A percentile compares a stretch with the other conserved stretches of the same genome.
Evolutionary conservation across 2,797 vertebrate species (phyloP).

Genomic region (Epinephelus coioides): DNA sequence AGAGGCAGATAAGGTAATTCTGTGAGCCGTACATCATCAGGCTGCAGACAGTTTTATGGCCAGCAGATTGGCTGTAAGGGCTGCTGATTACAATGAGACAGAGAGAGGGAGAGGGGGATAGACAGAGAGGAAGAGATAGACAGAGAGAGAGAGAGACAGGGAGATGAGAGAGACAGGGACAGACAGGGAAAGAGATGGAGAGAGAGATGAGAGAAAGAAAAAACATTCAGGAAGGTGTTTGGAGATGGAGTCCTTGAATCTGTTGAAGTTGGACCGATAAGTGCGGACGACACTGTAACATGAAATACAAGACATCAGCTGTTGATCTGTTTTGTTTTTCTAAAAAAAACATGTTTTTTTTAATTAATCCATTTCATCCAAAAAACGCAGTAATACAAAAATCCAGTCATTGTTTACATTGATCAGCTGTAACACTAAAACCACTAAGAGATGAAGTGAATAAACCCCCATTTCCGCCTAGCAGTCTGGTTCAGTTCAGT

Average conservation of each 20-base stretch:
- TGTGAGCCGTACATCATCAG: slow-evolving; percentile 91
- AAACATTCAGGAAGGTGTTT: slow-evolving; percentile 30
- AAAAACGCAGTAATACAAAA: no score
- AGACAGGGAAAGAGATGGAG: neutral
- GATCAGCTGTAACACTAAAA: no score
- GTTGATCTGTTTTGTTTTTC: neutral
- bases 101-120: slow-evolving; percentile 26
- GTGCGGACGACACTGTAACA: neutral
- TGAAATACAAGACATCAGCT: neutral
- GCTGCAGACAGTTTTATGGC: slow-evolving; percentile 92
- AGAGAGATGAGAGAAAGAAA: neutral
- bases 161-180: neutral
- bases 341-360: neutral
- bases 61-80: slow-evolving; percentile 92
- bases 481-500: no score
- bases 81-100: slow-evolving; percentile 87
- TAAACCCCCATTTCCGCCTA: no score
- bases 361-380: no score
- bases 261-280: slow-evolving; percentile 20
- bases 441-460: no score
- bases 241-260: slow-evolving; percentile 9
- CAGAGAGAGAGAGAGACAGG: neutral
- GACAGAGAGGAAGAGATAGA: neutral
- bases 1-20: slow-evolving; percentile 95
- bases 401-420: no score